Evolutionary conservation across 2,888 invertebrate genomes (phyloP).

Genomic region (Drosophila limbata): DNA sequence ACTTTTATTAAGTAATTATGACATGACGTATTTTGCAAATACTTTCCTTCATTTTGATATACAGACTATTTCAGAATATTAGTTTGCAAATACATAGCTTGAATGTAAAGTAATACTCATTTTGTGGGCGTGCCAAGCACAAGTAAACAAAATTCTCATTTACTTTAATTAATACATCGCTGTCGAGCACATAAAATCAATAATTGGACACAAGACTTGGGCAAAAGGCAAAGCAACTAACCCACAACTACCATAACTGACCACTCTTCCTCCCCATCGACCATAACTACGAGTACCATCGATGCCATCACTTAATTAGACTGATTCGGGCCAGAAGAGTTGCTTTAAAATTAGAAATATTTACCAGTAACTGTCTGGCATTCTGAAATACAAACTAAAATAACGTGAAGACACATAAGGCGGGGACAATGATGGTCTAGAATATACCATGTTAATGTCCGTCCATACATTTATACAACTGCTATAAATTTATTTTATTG

Average conservation of each 20-base stretch:
- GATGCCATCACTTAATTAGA: constrained; percentile 50
- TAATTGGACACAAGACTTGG: constrained; percentile 21
- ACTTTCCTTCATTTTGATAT: neutral
- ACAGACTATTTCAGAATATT: neutral
- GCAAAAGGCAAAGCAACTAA: neutral
- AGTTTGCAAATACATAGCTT: neutral
- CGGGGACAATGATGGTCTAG: neutral
- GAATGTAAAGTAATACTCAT: neutral
- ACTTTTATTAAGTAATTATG: constrained; percentile 31
- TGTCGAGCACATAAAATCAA: constrained; percentile 44
- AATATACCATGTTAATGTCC: neutral
- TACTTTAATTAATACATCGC: constrained; percentile 51
- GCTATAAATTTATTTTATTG: too few relatives aligned
- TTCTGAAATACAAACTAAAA: constrained; percentile 10
- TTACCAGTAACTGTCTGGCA: constrained; percentile 17
- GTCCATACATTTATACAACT: too few relatives aligned
- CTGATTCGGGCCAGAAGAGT: constrained; percentile 8
- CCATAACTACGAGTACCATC: constrained; percentile 9
- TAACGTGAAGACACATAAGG: too few relatives aligned
- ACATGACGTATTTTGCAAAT: constrained; percentile 7
- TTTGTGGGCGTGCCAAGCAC: constrained; percentile 21
- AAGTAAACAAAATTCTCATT: constrained; percentile 51
- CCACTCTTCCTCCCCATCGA: neutral
- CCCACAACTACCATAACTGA: constrained; percentile 4
- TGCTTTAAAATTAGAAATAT: constrained; percentile 21